Conservation (phyloP, 1,140 invertebrate species). For the Sinella curviseta region DNA sequence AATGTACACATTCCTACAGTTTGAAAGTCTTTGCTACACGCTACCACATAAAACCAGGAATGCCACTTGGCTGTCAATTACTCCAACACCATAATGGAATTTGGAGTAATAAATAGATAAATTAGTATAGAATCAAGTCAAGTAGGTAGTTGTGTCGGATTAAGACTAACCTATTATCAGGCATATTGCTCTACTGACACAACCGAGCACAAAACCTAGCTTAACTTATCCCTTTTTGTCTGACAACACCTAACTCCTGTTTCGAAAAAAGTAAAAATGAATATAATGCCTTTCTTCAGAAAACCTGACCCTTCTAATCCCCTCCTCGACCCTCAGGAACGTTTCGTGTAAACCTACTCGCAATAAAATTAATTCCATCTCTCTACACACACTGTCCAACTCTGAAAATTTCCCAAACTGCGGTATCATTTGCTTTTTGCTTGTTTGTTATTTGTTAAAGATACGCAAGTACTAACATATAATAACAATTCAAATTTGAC, state of each 20-base stretch:
- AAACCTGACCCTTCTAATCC: conserved; percentile 11
- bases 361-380: no score
- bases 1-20: no score
- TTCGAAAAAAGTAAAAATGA: neutral
- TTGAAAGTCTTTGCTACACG: neutral
- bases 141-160: neutral
- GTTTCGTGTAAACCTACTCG: neutral
- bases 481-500: neutral
- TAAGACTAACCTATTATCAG: neutral
- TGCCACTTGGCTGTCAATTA: neutral
- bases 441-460: no score
- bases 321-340: neutral
- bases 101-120: conserved; percentile 9
- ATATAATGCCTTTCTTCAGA: neutral
- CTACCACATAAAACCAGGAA: neutral
- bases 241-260: neutral
- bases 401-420: neutral
- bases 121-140: neutral
- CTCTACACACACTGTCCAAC: no score
- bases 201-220: no score
- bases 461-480: no score
- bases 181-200: no score
- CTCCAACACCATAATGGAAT: neutral
- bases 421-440: neutral
- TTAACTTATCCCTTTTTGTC: conserved; percentile 12